These are phyloP conservation scores for Berghia stephanieae DNA, from an alignment of 1,140 invertebrate genomes.

Conservation along the genomic window DNA sequence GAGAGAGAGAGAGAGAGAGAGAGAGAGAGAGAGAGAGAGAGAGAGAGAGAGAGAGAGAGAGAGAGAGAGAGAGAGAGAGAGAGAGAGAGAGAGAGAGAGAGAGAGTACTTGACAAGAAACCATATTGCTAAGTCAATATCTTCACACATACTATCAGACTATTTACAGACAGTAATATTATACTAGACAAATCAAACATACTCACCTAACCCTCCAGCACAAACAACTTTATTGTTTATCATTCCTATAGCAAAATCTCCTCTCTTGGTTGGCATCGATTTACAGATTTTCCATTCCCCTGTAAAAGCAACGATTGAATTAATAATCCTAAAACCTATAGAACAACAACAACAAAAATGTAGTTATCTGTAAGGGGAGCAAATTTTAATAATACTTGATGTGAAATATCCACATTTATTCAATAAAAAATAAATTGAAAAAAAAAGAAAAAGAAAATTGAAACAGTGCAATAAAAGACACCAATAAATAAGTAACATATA, in stretches of 20 bases:
- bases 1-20: neutral
- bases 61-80: neutral
- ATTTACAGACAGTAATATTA: neutral
- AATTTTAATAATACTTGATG: too few relatives aligned
- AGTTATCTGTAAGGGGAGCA: too few relatives aligned
- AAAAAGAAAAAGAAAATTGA: too few relatives aligned
- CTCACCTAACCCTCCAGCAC: slow-evolving; percentile 63
- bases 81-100: neutral
- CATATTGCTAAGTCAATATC: neutral
- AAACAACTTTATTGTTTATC: slow-evolving; percentile 52
- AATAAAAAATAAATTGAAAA: too few relatives aligned
- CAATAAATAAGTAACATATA: too few relatives aligned
- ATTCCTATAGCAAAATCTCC: slow-evolving; percentile 62
- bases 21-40: neutral
- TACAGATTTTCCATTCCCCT: slow-evolving; percentile 55
- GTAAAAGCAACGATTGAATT: slow-evolving; percentile 41
- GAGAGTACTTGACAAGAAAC: neutral
- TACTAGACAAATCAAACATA: neutral
- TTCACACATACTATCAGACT: neutral
- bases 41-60: neutral
- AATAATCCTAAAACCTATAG: too few relatives aligned
- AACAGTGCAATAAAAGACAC: too few relatives aligned
- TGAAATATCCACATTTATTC: too few relatives aligned
- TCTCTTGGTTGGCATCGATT: slow-evolving; percentile 56
- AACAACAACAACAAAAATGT: too few relatives aligned